These are phyloP conservation scores for Lagria hirta DNA, from an alignment of 2,888 invertebrate species.

Conservation along the genomic window DNA sequence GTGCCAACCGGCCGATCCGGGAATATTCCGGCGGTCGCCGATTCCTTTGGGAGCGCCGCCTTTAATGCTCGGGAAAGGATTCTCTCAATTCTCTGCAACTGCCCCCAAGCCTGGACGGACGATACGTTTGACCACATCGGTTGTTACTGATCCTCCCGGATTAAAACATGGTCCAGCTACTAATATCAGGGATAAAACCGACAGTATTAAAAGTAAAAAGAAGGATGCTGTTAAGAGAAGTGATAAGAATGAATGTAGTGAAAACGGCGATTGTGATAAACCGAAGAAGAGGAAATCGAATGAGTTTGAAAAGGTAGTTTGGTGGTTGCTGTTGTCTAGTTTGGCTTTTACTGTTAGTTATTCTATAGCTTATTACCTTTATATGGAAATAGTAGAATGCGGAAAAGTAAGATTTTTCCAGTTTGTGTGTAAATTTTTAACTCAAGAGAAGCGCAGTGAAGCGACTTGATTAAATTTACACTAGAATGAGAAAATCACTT, in stretches of 20 bases:
- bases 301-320: slow-evolving; percentile 32
- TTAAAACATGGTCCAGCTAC: slow-evolving; percentile 4
- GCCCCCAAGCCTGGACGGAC: slow-evolving; percentile 44
- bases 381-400: too few species aligned
- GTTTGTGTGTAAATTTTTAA: too few species aligned
- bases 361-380: too few species aligned
- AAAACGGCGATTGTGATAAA: slow-evolving; percentile 29
- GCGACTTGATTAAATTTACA: too few species aligned
- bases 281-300: slow-evolving; percentile 23
- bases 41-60: slow-evolving; percentile 55
- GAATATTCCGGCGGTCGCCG: slow-evolving; percentile 60
- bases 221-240: slow-evolving; percentile 1
- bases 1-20: slow-evolving; percentile 65
- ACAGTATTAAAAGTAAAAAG: slow-evolving; percentile 8
- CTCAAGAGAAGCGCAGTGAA: too few species aligned
- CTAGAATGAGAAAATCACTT: too few species aligned
- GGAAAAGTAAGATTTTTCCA: too few species aligned
- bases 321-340: too few species aligned
- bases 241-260: slow-evolving; percentile 18
- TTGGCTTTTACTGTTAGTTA: too few species aligned
- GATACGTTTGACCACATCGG: slow-evolving; percentile 36
- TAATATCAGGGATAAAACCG: slow-evolving; percentile 10
- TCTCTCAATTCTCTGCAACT: too few species aligned
- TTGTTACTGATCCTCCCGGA: slow-evolving; percentile 38
- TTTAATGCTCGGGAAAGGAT: slow-evolving; percentile 40